These are phyloP conservation scores for Sebastes minor DNA, from an alignment of 2,797 vertebrate species.

Conservation along the genomic window DNA sequence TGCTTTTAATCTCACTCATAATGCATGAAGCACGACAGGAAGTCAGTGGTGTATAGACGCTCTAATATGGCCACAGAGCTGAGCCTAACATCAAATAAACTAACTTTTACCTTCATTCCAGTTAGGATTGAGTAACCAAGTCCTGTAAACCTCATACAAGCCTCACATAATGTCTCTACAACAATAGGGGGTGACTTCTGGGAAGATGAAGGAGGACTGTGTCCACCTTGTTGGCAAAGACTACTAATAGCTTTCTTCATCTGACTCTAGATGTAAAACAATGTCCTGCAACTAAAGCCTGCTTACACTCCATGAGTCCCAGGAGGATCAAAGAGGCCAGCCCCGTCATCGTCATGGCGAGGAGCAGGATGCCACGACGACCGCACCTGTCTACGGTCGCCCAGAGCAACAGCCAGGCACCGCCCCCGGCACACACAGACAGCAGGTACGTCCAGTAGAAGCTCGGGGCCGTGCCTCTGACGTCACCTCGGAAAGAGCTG, in stretches of 20 bases:
- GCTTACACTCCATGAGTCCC: slow-evolving; percentile 91
- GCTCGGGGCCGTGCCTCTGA: slow-evolving; percentile 83
- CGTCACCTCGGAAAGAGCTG: slow-evolving; percentile 87
- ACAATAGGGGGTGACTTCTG: neutral
- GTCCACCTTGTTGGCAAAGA: slow-evolving; percentile 1
- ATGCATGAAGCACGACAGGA: neutral
- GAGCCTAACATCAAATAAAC: neutral
- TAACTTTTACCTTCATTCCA: neutral
- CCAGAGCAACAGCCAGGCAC: slow-evolving; percentile 89
- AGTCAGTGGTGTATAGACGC: neutral
- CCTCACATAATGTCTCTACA: neutral
- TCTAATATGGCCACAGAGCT: neutral
- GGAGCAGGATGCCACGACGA: slow-evolving; percentile 89
- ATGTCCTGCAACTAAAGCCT: neutral
- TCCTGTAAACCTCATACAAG: slow-evolving; percentile 1
- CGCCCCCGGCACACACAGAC: slow-evolving; percentile 86
- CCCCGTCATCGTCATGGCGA: slow-evolving; percentile 89
- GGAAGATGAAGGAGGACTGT: neutral
- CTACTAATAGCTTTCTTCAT: slow-evolving; percentile 10
- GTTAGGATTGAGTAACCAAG: neutral
- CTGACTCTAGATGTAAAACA: slow-evolving; percentile 4
- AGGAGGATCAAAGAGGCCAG: slow-evolving; percentile 89
- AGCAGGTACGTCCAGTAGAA: slow-evolving; percentile 91
- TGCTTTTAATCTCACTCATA: slow-evolving; percentile 2
- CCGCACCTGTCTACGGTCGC: slow-evolving; percentile 88